Percentiles rank a stretch among this genome's conserved stretches.
Conservation (phyloP, 2,888 invertebrate genomes). For the Amphipoea oculea region DNA sequence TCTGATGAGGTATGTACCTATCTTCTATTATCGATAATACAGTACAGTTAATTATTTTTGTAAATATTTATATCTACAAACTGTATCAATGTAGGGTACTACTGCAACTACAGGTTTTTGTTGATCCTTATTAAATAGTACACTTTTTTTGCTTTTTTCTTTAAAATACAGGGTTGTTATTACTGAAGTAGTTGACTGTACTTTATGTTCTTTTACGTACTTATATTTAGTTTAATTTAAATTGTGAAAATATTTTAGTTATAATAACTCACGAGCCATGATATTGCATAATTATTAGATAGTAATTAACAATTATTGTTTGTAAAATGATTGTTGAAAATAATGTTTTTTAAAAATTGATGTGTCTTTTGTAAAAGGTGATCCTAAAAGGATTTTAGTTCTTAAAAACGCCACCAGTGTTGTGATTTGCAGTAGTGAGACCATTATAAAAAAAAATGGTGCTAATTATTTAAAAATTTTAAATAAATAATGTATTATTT, state of each 20-base stretch:
- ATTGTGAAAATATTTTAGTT: constrained; percentile 14
- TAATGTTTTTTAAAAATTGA: constrained; percentile 11
- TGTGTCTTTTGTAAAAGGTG: constrained; percentile 26
- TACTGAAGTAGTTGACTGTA: constrained; percentile 15
- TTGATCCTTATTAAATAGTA: neutral
- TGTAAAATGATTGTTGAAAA: constrained; percentile 29
- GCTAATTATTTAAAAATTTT: constrained; percentile 9
- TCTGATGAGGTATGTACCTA: neutral
- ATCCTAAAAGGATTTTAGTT: constrained; percentile 37
- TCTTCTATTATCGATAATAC: neutral
- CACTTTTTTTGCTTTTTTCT: neutral
- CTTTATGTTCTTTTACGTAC: neutral
- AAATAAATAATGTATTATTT: constrained; percentile 4
- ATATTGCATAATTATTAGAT: constrained; percentile 43
- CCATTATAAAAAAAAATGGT: constrained; percentile 13
- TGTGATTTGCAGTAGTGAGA: constrained; percentile 21
- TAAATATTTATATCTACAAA: neutral
- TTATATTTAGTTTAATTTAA: constrained; percentile 7
- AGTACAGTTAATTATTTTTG: constrained; percentile 10
- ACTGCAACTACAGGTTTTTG: neutral
- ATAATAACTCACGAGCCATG: constrained; percentile 41
- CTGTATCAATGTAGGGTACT: too few species aligned
- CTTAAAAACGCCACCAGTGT: constrained; percentile 27
- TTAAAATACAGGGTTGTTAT: neutral
- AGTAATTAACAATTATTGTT: constrained; percentile 22